These are phyloP conservation scores for Phaonia tiefii DNA, from an alignment of 2,888 invertebrate genomes.

Conservation along the genomic window DNA sequence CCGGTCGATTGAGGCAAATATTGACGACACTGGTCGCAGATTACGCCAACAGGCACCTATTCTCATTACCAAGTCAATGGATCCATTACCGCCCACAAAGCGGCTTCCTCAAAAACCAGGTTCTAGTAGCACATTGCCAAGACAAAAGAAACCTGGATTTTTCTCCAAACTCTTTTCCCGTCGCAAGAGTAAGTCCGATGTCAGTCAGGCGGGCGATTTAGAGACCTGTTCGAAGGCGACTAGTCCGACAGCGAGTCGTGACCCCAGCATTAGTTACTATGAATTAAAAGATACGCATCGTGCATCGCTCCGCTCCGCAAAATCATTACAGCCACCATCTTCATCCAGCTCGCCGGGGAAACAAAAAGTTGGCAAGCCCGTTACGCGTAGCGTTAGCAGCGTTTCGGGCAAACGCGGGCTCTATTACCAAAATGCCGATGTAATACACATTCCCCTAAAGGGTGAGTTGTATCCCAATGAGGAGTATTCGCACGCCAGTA, in stretches of 20 bases:
- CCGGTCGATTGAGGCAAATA: constrained; percentile 74
- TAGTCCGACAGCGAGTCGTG: constrained; percentile 74
- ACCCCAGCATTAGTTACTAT: constrained; percentile 77
- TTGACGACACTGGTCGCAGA: constrained; percentile 57
- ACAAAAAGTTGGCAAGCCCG: constrained; percentile 81
- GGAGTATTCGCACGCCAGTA: constrained; percentile 79
- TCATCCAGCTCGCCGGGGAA: constrained; percentile 77
- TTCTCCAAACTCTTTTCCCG: constrained; percentile 85
- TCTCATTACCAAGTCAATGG: constrained; percentile 78
- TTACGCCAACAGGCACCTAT: constrained; percentile 75
- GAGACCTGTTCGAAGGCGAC: constrained; percentile 69
- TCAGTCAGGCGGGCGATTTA: constrained; percentile 70
- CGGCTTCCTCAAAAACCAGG: constrained; percentile 82
- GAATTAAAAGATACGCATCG: constrained; percentile 75
- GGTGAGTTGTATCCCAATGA: constrained; percentile 82
- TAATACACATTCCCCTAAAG: constrained; percentile 86
- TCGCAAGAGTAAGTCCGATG: constrained; percentile 82
- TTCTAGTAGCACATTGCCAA: constrained; percentile 80
- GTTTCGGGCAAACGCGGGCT: constrained; percentile 83
- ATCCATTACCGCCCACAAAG: constrained; percentile 82
- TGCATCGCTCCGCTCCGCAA: constrained; percentile 75
- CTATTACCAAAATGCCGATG: constrained; percentile 82
- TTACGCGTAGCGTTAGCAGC: constrained; percentile 84
- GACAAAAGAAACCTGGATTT: constrained; percentile 84
- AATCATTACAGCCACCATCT: constrained; percentile 73